A percentile compares a stretch with the other conserved stretches of the same genome.
Conservation (phyloP, 2,888 invertebrate genomes). For the Apamea epomidion region DNA sequence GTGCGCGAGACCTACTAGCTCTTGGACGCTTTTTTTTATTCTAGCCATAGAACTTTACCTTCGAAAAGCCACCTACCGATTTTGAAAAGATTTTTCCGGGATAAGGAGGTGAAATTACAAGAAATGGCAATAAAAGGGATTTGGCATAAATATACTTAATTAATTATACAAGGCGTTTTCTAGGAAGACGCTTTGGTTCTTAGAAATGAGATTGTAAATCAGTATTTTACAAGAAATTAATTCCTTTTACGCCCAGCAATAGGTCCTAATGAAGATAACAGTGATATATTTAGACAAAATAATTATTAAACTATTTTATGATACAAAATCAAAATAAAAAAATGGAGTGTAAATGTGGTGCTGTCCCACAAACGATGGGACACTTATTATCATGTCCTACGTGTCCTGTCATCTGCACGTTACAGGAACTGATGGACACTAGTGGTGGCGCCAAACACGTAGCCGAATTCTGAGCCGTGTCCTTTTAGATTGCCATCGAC, state of each 20-base stretch:
- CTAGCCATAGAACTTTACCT: background rate
- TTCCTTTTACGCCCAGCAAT: background rate
- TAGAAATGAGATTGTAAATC: constrained; percentile 4
- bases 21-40: background rate
- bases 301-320: background rate
- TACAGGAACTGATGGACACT: too few relatives aligned
- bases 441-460: too few relatives aligned
- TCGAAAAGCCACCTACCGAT: constrained; percentile 2
- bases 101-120: background rate
- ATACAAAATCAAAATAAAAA: too few relatives aligned
- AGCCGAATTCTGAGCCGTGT: too few relatives aligned
- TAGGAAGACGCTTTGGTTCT: background rate
- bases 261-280: background rate
- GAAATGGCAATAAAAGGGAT: constrained; percentile 1
- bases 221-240: background rate
- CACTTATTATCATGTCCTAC: too few relatives aligned
- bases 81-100: background rate
- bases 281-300: background rate
- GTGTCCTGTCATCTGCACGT: too few relatives aligned
- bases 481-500: too few relatives aligned
- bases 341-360: too few relatives aligned
- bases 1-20: background rate
- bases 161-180: background rate
- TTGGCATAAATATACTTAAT: background rate
- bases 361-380: too few relatives aligned